These are phyloP conservation scores for Cydia strobilella DNA, from an alignment of 1,140 invertebrate genomes.

Conservation along the genomic window DNA sequence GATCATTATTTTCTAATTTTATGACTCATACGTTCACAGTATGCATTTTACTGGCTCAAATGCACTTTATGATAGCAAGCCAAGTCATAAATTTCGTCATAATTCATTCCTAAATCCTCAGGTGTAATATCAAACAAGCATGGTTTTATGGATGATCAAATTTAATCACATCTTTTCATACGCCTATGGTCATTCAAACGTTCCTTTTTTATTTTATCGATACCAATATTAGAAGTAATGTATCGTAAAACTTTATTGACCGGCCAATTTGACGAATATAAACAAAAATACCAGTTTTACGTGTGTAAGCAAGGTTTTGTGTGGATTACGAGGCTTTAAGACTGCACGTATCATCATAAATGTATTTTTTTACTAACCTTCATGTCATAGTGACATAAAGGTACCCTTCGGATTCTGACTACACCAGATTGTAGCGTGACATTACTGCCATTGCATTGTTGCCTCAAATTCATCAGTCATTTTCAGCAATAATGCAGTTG, in stretches of 20 bases:
- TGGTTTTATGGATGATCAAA: slow-evolving; percentile 51
- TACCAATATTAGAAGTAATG: slow-evolving; percentile 51
- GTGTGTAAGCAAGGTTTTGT: slow-evolving; percentile 42
- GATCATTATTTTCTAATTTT: slow-evolving; percentile 13
- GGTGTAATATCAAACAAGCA: slow-evolving; percentile 37
- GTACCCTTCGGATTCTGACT: too few relatives aligned
- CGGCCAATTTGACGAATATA: slow-evolving; percentile 43
- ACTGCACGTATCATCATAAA: background rate
- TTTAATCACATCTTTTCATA: slow-evolving; percentile 51
- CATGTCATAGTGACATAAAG: background rate
- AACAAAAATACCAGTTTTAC: slow-evolving; percentile 37
- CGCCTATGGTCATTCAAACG: slow-evolving; percentile 1
- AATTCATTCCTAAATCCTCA: slow-evolving; percentile 24
- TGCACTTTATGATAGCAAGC: slow-evolving; percentile 1
- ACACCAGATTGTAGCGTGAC: too few relatives aligned
- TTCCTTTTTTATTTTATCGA: slow-evolving; percentile 51
- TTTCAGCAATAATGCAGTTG: too few relatives aligned
- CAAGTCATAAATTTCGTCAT: background rate
- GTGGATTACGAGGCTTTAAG: slow-evolving; percentile 44
- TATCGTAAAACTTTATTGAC: slow-evolving; percentile 56
- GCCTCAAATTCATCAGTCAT: too few relatives aligned
- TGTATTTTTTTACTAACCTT: background rate
- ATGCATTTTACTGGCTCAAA: background rate
- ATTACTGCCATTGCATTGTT: too few relatives aligned
- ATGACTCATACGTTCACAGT: background rate